Percentiles rank a stretch among this genome's conserved stretches.
Conservation (phyloP, 2,888 invertebrate species). For the Mactromeris polynyma region DNA sequence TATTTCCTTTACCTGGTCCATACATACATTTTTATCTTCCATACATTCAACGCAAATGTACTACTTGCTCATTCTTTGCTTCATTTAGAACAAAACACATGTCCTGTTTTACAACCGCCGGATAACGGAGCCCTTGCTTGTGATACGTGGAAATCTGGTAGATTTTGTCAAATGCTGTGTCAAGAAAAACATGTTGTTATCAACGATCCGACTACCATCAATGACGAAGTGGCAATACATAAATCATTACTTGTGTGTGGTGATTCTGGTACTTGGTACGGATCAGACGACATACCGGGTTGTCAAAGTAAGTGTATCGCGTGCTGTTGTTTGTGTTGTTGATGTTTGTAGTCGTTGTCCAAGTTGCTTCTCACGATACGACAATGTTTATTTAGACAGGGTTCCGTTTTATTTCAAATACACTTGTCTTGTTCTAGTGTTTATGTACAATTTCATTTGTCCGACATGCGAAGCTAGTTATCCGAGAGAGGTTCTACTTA, state of each 20-base stretch:
- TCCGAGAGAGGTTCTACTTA: too few relatives aligned
- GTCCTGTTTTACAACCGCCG: slow-evolving; percentile 44
- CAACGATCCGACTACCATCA: not conserved
- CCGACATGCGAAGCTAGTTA: too few relatives aligned
- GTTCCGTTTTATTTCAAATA: too few relatives aligned
- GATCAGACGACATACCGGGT: slow-evolving; percentile 46
- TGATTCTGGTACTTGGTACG: slow-evolving; percentile 59
- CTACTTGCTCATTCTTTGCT: not conserved
- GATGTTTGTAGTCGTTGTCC: not conserved
- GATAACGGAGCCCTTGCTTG: slow-evolving; percentile 58
- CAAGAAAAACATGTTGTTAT: slow-evolving; percentile 35
- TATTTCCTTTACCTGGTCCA: too few relatives aligned
- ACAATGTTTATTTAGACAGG: too few relatives aligned
- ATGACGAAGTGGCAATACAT: not conserved
- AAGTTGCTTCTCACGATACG: too few relatives aligned
- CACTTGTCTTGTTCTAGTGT: too few relatives aligned
- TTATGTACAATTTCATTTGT: too few relatives aligned
- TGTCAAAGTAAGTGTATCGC: slow-evolving; percentile 56
- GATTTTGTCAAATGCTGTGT: slow-evolving; percentile 51
- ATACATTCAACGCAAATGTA: too few relatives aligned
- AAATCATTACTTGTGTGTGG: slow-evolving; percentile 51
- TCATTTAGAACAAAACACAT: slow-evolving; percentile 23
- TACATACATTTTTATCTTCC: too few relatives aligned
- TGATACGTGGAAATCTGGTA: slow-evolving; percentile 55
- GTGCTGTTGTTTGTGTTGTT: not conserved